Base-by-base conservation (phyloP, 2,113 vertebrate genomes). In the Chlamydotis undulata region DNA sequence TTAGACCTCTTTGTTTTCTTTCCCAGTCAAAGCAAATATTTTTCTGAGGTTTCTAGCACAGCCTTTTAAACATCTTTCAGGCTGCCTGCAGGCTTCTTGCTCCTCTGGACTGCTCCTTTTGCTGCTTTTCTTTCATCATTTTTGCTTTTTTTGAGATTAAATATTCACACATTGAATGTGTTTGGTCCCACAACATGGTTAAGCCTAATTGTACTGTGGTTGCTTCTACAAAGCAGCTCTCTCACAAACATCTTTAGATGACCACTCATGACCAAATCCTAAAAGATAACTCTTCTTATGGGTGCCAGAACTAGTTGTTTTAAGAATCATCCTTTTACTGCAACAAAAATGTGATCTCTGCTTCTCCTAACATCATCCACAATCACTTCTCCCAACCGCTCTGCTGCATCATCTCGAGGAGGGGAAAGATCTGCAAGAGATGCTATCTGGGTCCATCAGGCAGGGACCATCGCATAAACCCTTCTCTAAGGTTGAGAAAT, bases 1-100 rank as follows among this genome's bases (percentile, higher is more conserved):
- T 94, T 83, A 81, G 64, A 73, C 53, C 45, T 83, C 64, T 89
- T 76, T 95, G 86, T 92, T 96, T 94, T 60, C 75, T 69, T 89
- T 83, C 69, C 45, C 39, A 76, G 35, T 53, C 55, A 61, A 78
- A 94, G 47, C 82, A 92, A 89, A 57, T 61, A 73, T 93, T 90
- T 95, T n/a, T 8, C 57, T 3, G 45, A 76, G 35, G 35, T 53
- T 85, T 73, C 67, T 10, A 69, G 16, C 83, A 7, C 53, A 53
- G 63, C 26, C 10, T 52, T 90, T 39, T 53, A n/a, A 68, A 77
- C 71, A 88, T 22, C 53, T 68, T 85, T 52, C 70, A 93, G 61
- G 23, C 91, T 9, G 29, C 53, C 83, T 11, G 7, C 18, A 29
- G 59, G 25, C 25, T 86, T 52, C 39, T 64, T 43, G 10, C 61